Evolutionary conservation across 2,888 invertebrate species (phyloP), one percentile per base, ranked within the genome.

Genomic region (Poecilobothrus nobilitatus): DNA sequence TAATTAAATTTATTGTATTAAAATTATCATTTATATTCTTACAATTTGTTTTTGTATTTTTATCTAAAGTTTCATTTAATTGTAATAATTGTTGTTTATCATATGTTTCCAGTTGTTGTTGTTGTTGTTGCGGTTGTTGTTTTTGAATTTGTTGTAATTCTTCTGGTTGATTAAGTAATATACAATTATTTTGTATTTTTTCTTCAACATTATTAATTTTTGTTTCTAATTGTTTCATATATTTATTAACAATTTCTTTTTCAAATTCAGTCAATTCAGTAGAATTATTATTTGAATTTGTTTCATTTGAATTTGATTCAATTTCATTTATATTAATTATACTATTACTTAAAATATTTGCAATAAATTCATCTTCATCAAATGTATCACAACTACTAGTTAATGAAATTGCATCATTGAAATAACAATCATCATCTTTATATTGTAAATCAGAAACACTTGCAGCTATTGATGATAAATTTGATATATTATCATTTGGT

Each of bases 261-360:
- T 74, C 73, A 63, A 69, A 73, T 66, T 74, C 72, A 18, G 73
- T 72, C 65, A 73, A 67, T 67, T 72, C 72, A 37, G 68, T 67
- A 65, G 66, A 63, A 62, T 66, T 68, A 44, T 67, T 66, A 27
- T 69, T 66, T 22, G 2, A 53, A 62, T 67, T 65, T 27, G 27
- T 27, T n/a, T 71, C 66, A 15, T 65, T 61, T 20, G 69, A 66
- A 41, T 64, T 41, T 21, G 64, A 33, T 63, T 61, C 22, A 33
- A 66, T 67, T 65, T 69, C 64, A 61, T 53, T 66, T 20, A 53
- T 15, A 15, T 53, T 2, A 18, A 67, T 63, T 27, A 27, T 27
- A 63, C 22, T 53, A n/a, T 18, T 53, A 18, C 18, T 53, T 7
- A 71, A 61, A 8, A 71, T 69, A 63, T 66, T 69, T 33, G 44